These are phyloP conservation scores for Serranus cabrilla DNA, from an alignment of 2,797 vertebrate genomes.

Conservation along the genomic window DNA sequence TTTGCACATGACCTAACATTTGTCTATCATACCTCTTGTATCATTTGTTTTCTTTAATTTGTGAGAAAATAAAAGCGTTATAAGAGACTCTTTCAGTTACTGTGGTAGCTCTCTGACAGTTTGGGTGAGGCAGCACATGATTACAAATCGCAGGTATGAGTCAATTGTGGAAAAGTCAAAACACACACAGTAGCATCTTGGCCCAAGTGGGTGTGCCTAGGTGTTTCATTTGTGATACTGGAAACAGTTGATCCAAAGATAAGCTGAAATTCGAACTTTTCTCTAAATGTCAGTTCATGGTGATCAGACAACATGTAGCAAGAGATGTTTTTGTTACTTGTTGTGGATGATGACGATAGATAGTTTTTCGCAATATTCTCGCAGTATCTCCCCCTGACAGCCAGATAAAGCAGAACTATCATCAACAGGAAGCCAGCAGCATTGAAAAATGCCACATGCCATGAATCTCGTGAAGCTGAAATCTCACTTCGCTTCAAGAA, in stretches of 20 bases:
- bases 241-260: not conserved
- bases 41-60: slow-evolving; percentile 24
- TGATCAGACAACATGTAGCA: not conserved
- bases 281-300: not conserved
- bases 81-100: slow-evolving; percentile 14
- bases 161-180: slow-evolving; percentile 25
- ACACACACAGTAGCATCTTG: not conserved
- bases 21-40: slow-evolving; percentile 46
- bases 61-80: slow-evolving; percentile 61
- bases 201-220: not conserved
- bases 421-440: slow-evolving; percentile 68
- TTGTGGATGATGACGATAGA: not conserved
- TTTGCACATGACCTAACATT: slow-evolving; percentile 60
- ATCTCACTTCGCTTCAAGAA: slow-evolving; percentile 25
- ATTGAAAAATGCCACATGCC: not conserved
- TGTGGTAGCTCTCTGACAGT: slow-evolving; percentile 18
- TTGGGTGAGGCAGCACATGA: slow-evolving; percentile 36
- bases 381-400: not conserved
- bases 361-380: not conserved
- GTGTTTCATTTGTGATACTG: not conserved
- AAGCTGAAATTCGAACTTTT: not conserved
- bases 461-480: slow-evolving; percentile 16
- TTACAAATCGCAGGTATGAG: slow-evolving; percentile 30
- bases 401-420: slow-evolving; percentile 63
- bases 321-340: not conserved